Evolutionary conservation across 92 coral and sea anemone species (phyloP).

Genomic region (Paramuricea clavata): DNA sequence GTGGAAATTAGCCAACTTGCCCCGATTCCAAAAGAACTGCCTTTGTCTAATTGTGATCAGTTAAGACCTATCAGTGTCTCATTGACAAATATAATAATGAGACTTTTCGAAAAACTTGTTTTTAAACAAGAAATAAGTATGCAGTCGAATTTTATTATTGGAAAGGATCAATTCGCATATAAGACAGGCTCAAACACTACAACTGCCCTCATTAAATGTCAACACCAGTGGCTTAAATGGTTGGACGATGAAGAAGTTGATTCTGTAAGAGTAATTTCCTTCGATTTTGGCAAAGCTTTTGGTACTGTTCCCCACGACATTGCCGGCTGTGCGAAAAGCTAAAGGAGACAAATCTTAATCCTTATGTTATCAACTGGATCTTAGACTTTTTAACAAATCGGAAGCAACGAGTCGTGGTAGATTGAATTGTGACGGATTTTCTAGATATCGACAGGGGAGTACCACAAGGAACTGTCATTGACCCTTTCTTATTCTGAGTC

Average conservation of each 20-base stretch:
- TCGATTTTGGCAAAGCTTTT: conserved; percentile 49
- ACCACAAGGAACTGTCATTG: conserved; percentile 59
- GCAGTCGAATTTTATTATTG: not conserved
- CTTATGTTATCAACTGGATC: conserved; percentile 49
- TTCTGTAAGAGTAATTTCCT: conserved; percentile 40
- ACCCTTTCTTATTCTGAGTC: conserved; percentile 57
- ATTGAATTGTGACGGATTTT: conserved; percentile 28
- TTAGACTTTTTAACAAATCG: conserved; percentile 36
- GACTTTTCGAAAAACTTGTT: conserved; percentile 21
- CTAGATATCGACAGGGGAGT: conserved; percentile 59
- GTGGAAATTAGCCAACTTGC: conserved; percentile 22
- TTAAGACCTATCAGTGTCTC: conserved; percentile 71
- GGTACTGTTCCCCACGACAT: conserved; percentile 42
- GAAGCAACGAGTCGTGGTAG: conserved; percentile 49
- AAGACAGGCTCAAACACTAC: conserved; percentile 33
- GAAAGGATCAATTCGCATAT: not conserved
- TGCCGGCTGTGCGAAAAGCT: conserved; percentile 38
- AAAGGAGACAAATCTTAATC: conserved; percentile 35
- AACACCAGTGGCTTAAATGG: conserved; percentile 52
- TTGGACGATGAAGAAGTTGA: conserved; percentile 47
- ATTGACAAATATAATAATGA: conserved; percentile 53
- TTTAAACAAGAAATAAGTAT: conserved; percentile 2
- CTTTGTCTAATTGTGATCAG: conserved; percentile 20
- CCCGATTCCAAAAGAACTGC: conserved; percentile 20
- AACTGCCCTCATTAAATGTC: conserved; percentile 40